Evolutionary conservation across 2,797 vertebrate species (phyloP).

Genomic region (Cyclura pinguis): DNA sequence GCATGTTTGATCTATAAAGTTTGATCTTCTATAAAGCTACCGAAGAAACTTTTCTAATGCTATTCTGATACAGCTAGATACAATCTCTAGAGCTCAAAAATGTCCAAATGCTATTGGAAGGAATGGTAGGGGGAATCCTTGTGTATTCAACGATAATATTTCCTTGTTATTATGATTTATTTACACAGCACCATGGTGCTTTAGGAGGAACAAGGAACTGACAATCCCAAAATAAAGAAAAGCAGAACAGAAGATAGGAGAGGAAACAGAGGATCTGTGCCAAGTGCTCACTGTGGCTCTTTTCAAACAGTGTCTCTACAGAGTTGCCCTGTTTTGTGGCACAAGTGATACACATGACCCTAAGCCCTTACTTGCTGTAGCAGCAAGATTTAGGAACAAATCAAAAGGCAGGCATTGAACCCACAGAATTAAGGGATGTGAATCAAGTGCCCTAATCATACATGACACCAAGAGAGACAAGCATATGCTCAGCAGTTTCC

Average conservation of each 20-base stretch:
- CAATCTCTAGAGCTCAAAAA: too few relatives aligned
- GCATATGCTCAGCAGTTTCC: slow-evolving; percentile 33
- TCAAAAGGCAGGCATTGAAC: not conserved
- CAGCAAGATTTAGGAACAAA: not conserved
- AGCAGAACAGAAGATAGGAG: not conserved
- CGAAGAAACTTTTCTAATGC: too few relatives aligned
- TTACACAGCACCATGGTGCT: not conserved
- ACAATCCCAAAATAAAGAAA: not conserved
- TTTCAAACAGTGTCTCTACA: not conserved
- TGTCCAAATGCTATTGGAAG: too few relatives aligned
- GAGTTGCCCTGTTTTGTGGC: not conserved
- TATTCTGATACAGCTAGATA: too few relatives aligned
- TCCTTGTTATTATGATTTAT: too few relatives aligned
- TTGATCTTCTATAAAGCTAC: too few relatives aligned
- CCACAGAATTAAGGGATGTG: not conserved
- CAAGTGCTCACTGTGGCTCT: not conserved
- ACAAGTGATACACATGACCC: not conserved
- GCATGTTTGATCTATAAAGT: too few relatives aligned
- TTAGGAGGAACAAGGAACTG: not conserved
- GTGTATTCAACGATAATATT: too few relatives aligned
- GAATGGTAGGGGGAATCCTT: too few relatives aligned
- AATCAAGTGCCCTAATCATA: not conserved
- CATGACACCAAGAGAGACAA: not conserved
- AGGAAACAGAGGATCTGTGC: not conserved
- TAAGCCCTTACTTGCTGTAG: not conserved